Base-by-base conservation (phyloP, 2,113 vertebrate species). In the Todiramphus chloris region DNA sequence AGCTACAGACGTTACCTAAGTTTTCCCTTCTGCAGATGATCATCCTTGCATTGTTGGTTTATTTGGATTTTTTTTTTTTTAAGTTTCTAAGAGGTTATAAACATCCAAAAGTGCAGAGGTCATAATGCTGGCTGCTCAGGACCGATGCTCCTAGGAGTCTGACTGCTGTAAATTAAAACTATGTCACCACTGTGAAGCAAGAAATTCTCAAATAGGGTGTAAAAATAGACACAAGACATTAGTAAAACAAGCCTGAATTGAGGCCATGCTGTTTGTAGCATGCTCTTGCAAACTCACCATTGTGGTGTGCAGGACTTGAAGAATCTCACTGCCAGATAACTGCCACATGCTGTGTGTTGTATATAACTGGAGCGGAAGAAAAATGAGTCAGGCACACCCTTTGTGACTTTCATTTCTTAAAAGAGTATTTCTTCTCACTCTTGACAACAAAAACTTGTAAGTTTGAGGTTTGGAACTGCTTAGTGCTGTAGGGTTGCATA, bases 201-300 rank as follows among this genome's bases (percentile, higher is more conserved):
- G n/a, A 92, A 94, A 83, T 94, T 83, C 72, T 95, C 73, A 83
- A 96, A 86, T 24, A 86, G 68, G 85, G 87, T 86, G 66, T 88
- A 90, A 95, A 95, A 95, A 94, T 39, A 94, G 94, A 87, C 78
- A 87, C 33, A 60, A 76, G 43, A 50, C 83, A 77, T 95, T 94
- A 93, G 84, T 74, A 88, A 94, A 96, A 75, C 85, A 92, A 96
- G 73, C 31, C 41, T 83, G 92, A 96, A 92, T 83, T 92, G 85
- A 92, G 79, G 72, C 68, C 68, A 16, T 91, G 79, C 88, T 92
- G 72, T 88, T 88, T 83, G 85, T 78, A 88, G 59, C 79, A 63
- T 20, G 41, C n/a, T 88, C 68, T 59, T 93, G 86, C 90, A 90
- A 90, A 91, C 51, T 93, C 79, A 48, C 72, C 94, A 56, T 60